Conservation (phyloP, 2,888 invertebrate genomes). For the Calliphora vomitoria region DNA sequence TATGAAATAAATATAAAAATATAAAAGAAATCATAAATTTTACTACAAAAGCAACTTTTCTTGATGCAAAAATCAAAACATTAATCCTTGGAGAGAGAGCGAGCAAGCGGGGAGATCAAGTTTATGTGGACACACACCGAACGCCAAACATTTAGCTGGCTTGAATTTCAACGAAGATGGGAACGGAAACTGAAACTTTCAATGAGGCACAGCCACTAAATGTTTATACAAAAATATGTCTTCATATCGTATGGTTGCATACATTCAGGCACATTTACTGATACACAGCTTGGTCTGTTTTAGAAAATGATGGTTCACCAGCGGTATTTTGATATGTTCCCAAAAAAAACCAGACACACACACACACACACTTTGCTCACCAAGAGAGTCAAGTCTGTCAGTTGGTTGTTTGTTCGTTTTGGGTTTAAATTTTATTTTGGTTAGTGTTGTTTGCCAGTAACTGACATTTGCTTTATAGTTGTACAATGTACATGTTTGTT, state of each 20-base stretch:
- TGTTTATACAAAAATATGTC: constrained; percentile 62
- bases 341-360: constrained; percentile 31
- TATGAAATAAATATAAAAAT: constrained; percentile 63
- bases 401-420: constrained; percentile 57
- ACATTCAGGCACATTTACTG: constrained; percentile 29
- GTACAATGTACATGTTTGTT: constrained; percentile 60
- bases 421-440: constrained; percentile 60
- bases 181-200: constrained; percentile 66
- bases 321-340: constrained; percentile 69
- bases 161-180: constrained; percentile 46
- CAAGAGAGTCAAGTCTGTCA: constrained; percentile 37
- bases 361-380: neutral
- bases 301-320: constrained; percentile 57
- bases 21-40: constrained; percentile 72
- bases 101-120: constrained; percentile 44
- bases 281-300: constrained; percentile 2
- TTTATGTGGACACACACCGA: constrained; percentile 37
- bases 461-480: constrained; percentile 69
- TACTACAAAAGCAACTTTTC: constrained; percentile 24
- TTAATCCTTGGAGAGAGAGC: constrained; percentile 64
- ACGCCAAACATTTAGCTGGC: neutral
- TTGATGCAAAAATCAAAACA: constrained; percentile 67
- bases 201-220: constrained; percentile 32
- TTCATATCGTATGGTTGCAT: constrained; percentile 33
- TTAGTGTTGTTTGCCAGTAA: constrained; percentile 63